A percentile compares a stretch with the other conserved stretches of the same genome.
Conservation (phyloP, 2,888 invertebrate species). For the Melolontha melolontha region DNA sequence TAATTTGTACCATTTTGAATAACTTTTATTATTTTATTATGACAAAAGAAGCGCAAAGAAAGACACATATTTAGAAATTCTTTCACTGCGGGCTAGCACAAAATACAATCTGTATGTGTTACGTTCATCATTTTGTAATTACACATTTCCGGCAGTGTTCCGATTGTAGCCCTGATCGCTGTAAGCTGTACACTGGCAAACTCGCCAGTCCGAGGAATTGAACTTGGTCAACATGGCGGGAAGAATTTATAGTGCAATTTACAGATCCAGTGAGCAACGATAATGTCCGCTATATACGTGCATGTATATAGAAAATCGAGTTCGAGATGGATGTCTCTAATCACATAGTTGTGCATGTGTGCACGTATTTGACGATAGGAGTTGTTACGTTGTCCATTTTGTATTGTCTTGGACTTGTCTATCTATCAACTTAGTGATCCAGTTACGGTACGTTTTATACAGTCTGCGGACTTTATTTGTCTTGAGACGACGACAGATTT, state of each 20-base stretch:
- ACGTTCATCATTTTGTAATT: slow-evolving; percentile 36
- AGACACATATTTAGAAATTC: too few relatives aligned
- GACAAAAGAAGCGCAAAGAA: too few relatives aligned
- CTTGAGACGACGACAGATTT: slow-evolving; percentile 13
- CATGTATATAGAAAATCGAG: slow-evolving; percentile 18
- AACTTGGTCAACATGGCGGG: slow-evolving; percentile 50
- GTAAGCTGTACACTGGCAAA: slow-evolving; percentile 42
- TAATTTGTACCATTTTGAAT: too few relatives aligned
- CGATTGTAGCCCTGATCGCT: slow-evolving; percentile 58
- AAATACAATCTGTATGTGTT: slow-evolving; percentile 43
- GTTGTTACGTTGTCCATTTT: slow-evolving; percentile 27
- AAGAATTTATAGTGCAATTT: slow-evolving; percentile 56
- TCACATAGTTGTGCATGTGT: not conserved
- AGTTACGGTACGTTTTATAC: slow-evolving; percentile 6
- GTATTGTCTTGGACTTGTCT: slow-evolving; percentile 13
- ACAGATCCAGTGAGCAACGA: slow-evolving; percentile 47
- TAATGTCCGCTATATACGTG: slow-evolving; percentile 8
- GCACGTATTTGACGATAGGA: slow-evolving; percentile 9
- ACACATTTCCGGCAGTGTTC: slow-evolving; percentile 49
- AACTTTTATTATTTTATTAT: too few relatives aligned
- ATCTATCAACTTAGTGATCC: slow-evolving; percentile 21
- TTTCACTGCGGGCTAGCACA: too few relatives aligned
- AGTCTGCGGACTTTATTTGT: slow-evolving; percentile 12
- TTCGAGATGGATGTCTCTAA: slow-evolving; percentile 13
- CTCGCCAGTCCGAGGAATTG: slow-evolving; percentile 56